Evolutionary conservation across 2,113 vertebrate species (phyloP), one percentile per base, ranked within the genome.

Genomic region (Mus spicilegus): DNA sequence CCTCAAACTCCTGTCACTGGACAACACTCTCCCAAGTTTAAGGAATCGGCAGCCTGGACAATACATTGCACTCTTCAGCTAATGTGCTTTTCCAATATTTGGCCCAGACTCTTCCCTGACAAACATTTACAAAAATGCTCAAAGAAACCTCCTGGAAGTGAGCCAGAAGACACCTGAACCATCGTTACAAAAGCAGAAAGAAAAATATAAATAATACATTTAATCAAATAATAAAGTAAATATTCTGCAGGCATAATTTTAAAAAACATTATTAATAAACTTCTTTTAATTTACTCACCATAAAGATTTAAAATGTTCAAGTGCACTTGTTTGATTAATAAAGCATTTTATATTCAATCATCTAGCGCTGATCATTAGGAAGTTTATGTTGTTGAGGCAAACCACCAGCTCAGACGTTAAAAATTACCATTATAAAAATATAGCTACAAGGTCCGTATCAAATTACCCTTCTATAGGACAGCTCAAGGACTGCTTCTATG

Each of bases 261-360:
- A 4, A 12, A 82, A 92, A 96, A 97, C 95, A 82, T 82, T 84
- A 65, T 97, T 97, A 97, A 98, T 92, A 98, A 75, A 97, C 65
- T 90, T 98, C 92, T 96, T 95, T 98, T 98, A 98, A 99, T 97
- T 99, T 98, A 98, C 94, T 98, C 94, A 96, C 95, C 82, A 96
- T 89, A 97, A 97, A 95, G 78, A 93, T 97, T 98, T 98, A 89
- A 98, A 98, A 97, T 95, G 85, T 96, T 98, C 97, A 98, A 98
- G 98, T 99, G 98, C 99, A 99, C 98, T 98, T 98, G 85, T 97
- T 94, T 98, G 98, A 98, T 98, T 99, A 98, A 97, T 98, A 98
- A 98, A 98, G 97, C 97, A 16, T 97, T 97, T 96, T 97, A 97
- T 96, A 96, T 96, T 98, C 93, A 94, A 92, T 97, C 97, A 97